These are phyloP conservation scores for Tribolium madens DNA, from an alignment of 1,140 invertebrate genomes.

Conservation along the genomic window DNA sequence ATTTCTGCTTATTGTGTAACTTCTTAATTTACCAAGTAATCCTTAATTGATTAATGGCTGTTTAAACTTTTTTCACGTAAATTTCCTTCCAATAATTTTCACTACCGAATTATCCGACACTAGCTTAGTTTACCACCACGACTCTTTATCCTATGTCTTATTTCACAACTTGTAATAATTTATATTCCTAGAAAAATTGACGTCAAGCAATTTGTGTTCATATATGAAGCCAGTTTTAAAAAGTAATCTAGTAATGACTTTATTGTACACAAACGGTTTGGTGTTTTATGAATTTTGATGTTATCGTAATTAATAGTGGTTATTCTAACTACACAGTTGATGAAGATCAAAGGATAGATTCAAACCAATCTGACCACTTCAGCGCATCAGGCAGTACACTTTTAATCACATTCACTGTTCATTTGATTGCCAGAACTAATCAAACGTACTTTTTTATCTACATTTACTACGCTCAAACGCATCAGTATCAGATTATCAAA, in stretches of 20 bases:
- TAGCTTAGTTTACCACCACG: background rate
- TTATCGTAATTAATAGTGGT: background rate
- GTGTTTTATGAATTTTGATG: background rate
- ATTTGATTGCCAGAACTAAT: background rate
- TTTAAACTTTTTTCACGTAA: background rate
- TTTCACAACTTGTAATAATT: background rate
- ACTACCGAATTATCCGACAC: background rate
- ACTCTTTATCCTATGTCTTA: background rate
- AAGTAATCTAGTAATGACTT: background rate
- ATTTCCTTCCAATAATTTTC: background rate
- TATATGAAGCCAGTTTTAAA: background rate
- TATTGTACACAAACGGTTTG: background rate
- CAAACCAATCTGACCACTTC: background rate
- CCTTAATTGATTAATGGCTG: slow-evolving; percentile 13
- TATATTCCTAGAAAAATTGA: background rate
- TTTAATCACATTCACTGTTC: background rate
- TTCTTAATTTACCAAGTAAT: background rate
- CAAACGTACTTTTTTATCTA: background rate
- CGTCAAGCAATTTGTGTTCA: background rate
- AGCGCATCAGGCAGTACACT: background rate
- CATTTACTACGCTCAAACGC: background rate
- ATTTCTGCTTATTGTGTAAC: background rate
- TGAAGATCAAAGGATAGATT: slow-evolving; percentile 1
- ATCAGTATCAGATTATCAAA: background rate
- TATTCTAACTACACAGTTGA: background rate